Percentiles rank a stretch among this genome's conserved stretches.
Conservation (phyloP, 1,140 invertebrate genomes). For the Lerema accius region DNA sequence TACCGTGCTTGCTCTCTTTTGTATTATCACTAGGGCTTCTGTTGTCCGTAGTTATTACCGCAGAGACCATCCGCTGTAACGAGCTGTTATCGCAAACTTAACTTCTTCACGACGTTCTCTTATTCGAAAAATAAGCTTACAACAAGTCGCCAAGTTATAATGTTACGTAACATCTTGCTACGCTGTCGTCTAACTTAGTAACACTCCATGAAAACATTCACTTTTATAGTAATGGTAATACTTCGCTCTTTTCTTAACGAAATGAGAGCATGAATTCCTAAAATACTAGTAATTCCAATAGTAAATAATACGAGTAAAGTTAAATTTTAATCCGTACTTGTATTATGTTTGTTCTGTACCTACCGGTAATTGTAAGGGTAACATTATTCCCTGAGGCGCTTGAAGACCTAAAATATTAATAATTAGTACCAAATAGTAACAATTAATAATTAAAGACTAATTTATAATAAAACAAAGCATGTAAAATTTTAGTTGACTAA, state of each 20-base stretch:
- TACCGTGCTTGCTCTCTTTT: constrained; percentile 20
- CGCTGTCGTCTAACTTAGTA: constrained; percentile 19
- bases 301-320: too few species aligned
- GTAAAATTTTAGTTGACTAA: constrained; percentile 53
- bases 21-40: constrained; percentile 25
- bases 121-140: constrained; percentile 52
- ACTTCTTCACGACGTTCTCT: constrained; percentile 44
- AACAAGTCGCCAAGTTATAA: constrained; percentile 43
- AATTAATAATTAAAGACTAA: too few species aligned
- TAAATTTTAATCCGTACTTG: too few species aligned
- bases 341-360: too few species aligned
- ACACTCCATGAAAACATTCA: constrained; percentile 9
- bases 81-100: constrained; percentile 56
- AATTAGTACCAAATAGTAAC: too few species aligned
- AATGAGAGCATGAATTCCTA: constrained; percentile 2
- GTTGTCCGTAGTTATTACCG: constrained; percentile 42
- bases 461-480: constrained; percentile 13
- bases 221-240: constrained; percentile 18
- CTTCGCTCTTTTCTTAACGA: constrained; percentile 2
- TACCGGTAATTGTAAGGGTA: too few species aligned
- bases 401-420: too few species aligned
- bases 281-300: not conserved
- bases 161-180: constrained; percentile 33
- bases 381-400: too few species aligned
- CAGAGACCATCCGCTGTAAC: constrained; percentile 40